Evolutionary conservation across 1,140 invertebrate genomes (phyloP), one percentile per base, ranked within the genome.

Genomic region (Sitobion miscanthi): DNA sequence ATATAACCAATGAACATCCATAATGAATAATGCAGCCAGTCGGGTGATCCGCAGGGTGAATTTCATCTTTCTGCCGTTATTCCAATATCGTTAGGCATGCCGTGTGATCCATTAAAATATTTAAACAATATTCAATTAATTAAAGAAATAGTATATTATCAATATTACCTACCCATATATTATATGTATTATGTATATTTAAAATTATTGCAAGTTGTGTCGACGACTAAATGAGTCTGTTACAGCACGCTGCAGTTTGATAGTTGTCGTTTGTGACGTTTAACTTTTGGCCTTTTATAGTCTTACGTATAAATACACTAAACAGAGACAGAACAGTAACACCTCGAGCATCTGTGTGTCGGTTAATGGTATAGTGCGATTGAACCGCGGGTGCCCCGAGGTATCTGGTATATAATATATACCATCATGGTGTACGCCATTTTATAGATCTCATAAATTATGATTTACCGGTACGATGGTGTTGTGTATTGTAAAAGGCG

Each of bases 361-460:
- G 52, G 52, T 54, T 54, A 54, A 54, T 54, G 52, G 52, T 54
- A 54, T 54, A 54, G 21, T 54, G 20, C 52, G 20, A 54, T 21
- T 21, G 30, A 69, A 69, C 62, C 62, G 5, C 62, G n/a, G 30
- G 4, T 17, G 62, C 62, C 30, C 30, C 30, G 62, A n/a, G 62
- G 62, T 77, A 11, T 77, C 30, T 14, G 30, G 62, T n/a, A 17
- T 77, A 77, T 6, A 77, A 17, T n/a, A 77, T 69, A 69, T 6
- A n/a, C n/a, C 25, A 8, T 77, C 25, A 8, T 77, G 62, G 11
- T n/a, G 14, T 77, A 77, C 62, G n/a, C 30, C 62, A 17, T 77
- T 77, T 77, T 77, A 77, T n/a, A 77, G 62, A 77, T 77, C 62
- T 77, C 62, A 30, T 77, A 77, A 77, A 77, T 77, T 77, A 77